These are phyloP conservation scores for Calycopis cecrops DNA, from an alignment of 1,140 invertebrate genomes.

Conservation along the genomic window DNA sequence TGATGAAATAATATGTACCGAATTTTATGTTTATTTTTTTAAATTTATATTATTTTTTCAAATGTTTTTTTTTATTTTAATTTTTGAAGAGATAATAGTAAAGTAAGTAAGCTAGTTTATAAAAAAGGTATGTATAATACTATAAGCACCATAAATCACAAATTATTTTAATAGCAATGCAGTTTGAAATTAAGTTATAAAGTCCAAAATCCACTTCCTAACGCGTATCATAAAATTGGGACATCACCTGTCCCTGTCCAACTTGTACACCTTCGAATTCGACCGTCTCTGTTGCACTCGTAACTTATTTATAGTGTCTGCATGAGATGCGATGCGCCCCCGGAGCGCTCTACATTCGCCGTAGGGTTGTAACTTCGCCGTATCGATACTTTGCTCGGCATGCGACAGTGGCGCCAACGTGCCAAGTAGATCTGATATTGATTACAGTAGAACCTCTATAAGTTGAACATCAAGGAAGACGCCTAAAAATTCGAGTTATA, in stretches of 20 bases:
- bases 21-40: background rate
- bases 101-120: no score
- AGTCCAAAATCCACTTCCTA: constrained; percentile 16
- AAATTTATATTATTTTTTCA: background rate
- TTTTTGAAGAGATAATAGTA: background rate
- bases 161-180: no score
- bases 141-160: no score
- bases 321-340: constrained; percentile 48
- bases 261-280: constrained; percentile 18
- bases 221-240: constrained; percentile 16
- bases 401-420: no score
- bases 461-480: no score
- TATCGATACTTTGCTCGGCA: background rate
- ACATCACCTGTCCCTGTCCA: constrained; percentile 32
- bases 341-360: constrained; percentile 53
- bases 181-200: constrained; percentile 12
- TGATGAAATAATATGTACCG: background rate
- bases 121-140: no score
- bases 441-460: no score
- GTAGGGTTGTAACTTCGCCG: constrained; percentile 36
- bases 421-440: no score
- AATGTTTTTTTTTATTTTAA: background rate
- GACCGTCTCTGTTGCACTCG: constrained; percentile 32
- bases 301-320: constrained; percentile 58
- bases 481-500: no score